Conservation (phyloP, 2,797 vertebrate species). For the Hapalemur alaotrensis region DNA sequence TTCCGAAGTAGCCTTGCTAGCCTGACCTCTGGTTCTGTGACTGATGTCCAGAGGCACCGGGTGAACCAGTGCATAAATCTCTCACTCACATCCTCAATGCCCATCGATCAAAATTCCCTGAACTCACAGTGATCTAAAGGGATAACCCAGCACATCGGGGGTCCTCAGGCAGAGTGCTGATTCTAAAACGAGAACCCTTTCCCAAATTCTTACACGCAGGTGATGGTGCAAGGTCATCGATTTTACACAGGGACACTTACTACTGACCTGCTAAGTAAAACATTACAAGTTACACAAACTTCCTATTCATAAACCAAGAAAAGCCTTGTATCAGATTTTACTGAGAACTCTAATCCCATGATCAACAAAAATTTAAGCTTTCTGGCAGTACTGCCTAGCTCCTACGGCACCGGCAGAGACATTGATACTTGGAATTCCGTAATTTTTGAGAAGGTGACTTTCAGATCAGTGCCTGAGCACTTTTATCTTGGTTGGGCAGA, state of each 20-base stretch:
- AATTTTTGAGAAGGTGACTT: background rate
- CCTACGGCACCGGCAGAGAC: rapidly evolving
- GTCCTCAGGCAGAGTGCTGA: background rate
- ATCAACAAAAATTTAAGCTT: background rate
- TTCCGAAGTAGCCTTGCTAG: background rate
- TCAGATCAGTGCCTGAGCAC: background rate
- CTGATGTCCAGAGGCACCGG: background rate
- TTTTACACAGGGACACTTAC: background rate
- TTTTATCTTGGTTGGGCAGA: background rate
- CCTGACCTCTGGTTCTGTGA: background rate
- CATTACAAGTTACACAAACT: background rate
- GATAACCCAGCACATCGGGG: background rate
- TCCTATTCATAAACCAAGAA: background rate
- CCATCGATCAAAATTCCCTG: background rate
- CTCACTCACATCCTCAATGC: background rate
- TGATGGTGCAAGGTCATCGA: background rate
- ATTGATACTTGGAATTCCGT: background rate
- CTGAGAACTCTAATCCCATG: background rate
- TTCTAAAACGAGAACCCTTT: background rate
- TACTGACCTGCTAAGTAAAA: background rate
- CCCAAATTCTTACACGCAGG: background rate
- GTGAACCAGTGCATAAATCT: background rate
- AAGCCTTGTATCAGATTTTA: background rate
- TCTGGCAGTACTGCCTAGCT: background rate
- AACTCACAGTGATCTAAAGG: background rate